Conservation (phyloP, 2,797 vertebrate genomes). For the Odontamblyopus rebecca region DNA sequence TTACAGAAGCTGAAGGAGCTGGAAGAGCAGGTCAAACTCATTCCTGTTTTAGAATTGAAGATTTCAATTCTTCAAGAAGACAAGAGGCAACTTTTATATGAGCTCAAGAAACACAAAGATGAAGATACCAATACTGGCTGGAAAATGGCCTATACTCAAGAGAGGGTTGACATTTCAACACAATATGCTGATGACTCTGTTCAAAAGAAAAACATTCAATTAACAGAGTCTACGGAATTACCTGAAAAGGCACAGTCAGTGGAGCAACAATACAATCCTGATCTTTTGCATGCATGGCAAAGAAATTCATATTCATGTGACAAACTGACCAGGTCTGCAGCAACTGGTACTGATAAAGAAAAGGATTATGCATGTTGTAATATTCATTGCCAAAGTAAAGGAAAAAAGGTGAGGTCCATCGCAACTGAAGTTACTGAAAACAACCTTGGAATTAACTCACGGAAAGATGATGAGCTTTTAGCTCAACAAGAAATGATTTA, state of each 20-base stretch:
- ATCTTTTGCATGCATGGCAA: constrained; percentile 62
- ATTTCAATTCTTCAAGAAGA: constrained; percentile 95
- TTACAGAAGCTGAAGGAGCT: constrained; percentile 93
- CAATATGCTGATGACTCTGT: constrained; percentile 59
- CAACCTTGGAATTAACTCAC: constrained; percentile 81
- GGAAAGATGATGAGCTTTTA: constrained; percentile 84
- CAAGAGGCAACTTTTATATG: constrained; percentile 85
- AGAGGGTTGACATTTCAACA: constrained; percentile 60
- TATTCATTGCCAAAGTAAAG: constrained; percentile 46
- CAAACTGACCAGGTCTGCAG: constrained; percentile 69
- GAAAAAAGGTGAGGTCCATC: constrained; percentile 68
- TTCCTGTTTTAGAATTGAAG: constrained; percentile 94
- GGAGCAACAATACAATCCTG: constrained; percentile 85
- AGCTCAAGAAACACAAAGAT: constrained; percentile 81
- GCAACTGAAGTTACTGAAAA: constrained; percentile 83
- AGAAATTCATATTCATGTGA: constrained; percentile 29
- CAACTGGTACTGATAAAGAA: constrained; percentile 72
- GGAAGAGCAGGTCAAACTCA: constrained; percentile 93
- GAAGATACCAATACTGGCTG: constrained; percentile 68
- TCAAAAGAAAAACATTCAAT: constrained; percentile 58
- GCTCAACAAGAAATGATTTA: constrained; percentile 87
- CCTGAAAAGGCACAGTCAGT: constrained; percentile 87
- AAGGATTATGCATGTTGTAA: constrained; percentile 43
- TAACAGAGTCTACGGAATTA: constrained; percentile 84
- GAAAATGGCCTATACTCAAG: constrained; percentile 77